Conservation (phyloP, 2,888 invertebrate genomes). For the Ochropleura plecta region DNA sequence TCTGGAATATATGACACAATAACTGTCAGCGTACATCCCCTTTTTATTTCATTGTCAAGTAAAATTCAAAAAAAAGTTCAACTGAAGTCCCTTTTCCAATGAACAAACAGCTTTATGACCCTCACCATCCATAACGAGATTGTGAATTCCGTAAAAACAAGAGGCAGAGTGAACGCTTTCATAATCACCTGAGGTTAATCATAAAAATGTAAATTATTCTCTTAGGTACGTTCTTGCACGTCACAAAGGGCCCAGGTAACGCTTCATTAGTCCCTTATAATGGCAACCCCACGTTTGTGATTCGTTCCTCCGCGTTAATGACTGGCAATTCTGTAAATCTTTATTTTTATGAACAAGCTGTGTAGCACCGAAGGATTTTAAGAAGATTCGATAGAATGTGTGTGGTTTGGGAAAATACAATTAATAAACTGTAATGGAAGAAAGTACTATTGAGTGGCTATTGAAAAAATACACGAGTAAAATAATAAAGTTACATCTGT, state of each 20-base stretch:
- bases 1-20: not conserved
- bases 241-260: constrained; percentile 69
- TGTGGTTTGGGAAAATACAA: not conserved
- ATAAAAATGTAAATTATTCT: constrained; percentile 78
- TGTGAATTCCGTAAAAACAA: constrained; percentile 47
- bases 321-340: constrained; percentile 65
- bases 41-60: not conserved
- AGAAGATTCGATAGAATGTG: not conserved
- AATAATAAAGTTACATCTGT: not conserved
- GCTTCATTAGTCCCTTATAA: constrained; percentile 72
- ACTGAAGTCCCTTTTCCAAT: not conserved
- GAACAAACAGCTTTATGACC: constrained; percentile 26
- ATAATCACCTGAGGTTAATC: constrained; percentile 72
- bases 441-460: too few relatives aligned
- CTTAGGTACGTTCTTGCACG: constrained; percentile 65
- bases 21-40: not conserved
- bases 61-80: not conserved
- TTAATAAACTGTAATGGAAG: not conserved
- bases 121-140: constrained; percentile 29
- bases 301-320: constrained; percentile 69
- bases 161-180: constrained; percentile 49
- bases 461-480: not conserved
- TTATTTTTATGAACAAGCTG: constrained; percentile 21
- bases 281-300: constrained; percentile 71
- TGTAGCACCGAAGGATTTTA: not conserved